Base-by-base conservation (phyloP, 2,113 vertebrate species). In the Thermophis baileyi region DNA sequence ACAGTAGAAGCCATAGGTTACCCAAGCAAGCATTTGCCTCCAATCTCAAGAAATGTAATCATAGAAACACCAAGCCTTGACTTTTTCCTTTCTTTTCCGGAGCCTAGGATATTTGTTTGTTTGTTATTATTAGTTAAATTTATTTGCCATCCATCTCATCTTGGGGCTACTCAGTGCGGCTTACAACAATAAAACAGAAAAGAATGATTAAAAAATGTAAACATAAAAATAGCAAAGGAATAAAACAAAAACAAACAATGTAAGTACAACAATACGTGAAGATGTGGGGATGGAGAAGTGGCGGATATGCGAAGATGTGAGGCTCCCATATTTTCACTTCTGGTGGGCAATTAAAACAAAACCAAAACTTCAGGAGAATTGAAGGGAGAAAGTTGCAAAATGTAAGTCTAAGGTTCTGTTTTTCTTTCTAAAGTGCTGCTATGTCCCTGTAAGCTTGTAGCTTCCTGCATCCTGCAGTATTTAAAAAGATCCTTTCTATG, bases 381-480 rank as follows among this genome's bases (percentile, higher is more conserved):
- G 25, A 94, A 91, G 95, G 94, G 86, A 85, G 96, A 95, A 92
- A 44, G n/a, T 92, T 93, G 94, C 92, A 97, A 97, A 97, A 98
- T 97, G 97, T 97, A 98, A 98, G 96, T 96, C 91, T 93, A 94
- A 96, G 12, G 90, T 95, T 81, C 92, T 96, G 96, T 98, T 98
- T 97, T 98, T 96, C 95, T 98, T 98, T 97, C 96, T 97, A 95
- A 96, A 98, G 97, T 94, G 95, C 94, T 89, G 96, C 96, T 95
- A 96, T 96, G 95, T 97, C 98, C 96, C 97, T 96, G 95, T 96
- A 97, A 96, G 97, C 95, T 97, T 96, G 96, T 94, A 95, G 96
- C 97, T 98, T 98, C 97, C 98, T 98, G 97, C 95, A 96, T 96
- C 97, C 97, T 97, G 96, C 55, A 93, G 85, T 94, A 94, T 90